A percentile compares a stretch with the other conserved stretches of the same genome.
phyloP scores from a whole-genome alignment of 2,113 vertebrate genomes.

The Corydoras maculifer region DNA sequence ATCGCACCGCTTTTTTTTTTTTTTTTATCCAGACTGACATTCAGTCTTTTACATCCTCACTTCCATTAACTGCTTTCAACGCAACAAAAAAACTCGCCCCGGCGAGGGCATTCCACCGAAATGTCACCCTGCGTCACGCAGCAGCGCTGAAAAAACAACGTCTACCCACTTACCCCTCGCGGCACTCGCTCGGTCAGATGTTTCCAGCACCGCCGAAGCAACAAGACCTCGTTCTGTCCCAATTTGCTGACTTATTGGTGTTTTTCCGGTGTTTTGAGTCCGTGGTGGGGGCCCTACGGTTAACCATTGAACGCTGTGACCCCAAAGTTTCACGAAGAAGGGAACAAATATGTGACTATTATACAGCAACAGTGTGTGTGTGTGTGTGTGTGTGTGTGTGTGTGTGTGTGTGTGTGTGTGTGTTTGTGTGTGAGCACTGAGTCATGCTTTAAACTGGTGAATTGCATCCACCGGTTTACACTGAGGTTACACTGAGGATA shows the following conservation, averaged over 20 bases:
- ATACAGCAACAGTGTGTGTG: not conserved
- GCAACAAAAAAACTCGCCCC: not conserved
- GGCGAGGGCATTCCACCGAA: not conserved
- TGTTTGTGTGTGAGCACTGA: not conserved
- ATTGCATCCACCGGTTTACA: not conserved
- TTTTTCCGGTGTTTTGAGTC: too few species aligned
- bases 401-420: not conserved
- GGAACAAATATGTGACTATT: too few species aligned
- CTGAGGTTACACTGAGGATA: too few species aligned
- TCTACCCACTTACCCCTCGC: not conserved
- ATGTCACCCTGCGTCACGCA: slow-evolving; percentile 15
- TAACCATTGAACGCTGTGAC: too few species aligned
- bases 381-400: not conserved
- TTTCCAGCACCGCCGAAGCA: not conserved
- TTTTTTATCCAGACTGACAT: slow-evolving; percentile 27
- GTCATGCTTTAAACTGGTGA: slow-evolving; percentile 8
- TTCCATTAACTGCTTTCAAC: not conserved
- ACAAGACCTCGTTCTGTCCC: not conserved
- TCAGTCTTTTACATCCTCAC: slow-evolving; percentile 21
- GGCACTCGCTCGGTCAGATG: not conserved
- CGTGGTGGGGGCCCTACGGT: too few species aligned
- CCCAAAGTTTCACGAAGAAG: not conserved
- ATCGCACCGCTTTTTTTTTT: slow-evolving; percentile 12
- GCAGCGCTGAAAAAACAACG: not conserved
- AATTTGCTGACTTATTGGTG: too few species aligned